phyloP scores from a whole-genome alignment of 2,113 vertebrate genomes.

The Potamarius usumacintae region DNA sequence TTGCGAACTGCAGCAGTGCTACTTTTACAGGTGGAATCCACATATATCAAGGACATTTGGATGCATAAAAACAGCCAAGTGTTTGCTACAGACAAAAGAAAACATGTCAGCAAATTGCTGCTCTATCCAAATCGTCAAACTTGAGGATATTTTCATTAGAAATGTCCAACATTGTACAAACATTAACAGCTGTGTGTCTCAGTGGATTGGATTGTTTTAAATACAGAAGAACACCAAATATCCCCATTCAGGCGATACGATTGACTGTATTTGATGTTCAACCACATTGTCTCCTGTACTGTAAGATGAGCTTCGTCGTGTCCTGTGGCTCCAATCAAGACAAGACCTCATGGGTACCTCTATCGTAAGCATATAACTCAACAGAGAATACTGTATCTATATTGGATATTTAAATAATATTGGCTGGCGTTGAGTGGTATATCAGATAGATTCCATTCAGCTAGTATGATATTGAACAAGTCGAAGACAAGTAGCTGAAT shows the following conservation, averaged over 20 bases:
- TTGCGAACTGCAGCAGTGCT: neutral
- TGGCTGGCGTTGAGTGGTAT: too few species aligned
- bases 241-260: neutral
- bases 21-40: conserved; percentile 18
- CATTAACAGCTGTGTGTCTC: conserved; percentile 18
- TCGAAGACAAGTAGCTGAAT: too few species aligned
- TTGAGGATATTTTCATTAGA: neutral
- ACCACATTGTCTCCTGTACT: neutral
- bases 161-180: neutral
- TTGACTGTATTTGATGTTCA: neutral
- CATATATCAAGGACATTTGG: conserved; percentile 16
- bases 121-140: conserved; percentile 12
- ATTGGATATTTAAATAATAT: too few species aligned
- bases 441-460: too few species aligned
- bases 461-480: too few species aligned
- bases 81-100: conserved; percentile 8
- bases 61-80: neutral
- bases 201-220: conserved; percentile 26
- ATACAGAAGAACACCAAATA: neutral
- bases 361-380: neutral
- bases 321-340: neutral
- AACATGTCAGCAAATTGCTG: neutral
- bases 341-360: neutral
- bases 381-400: neutral
- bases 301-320: neutral